phyloP scores from a whole-genome alignment of 2,797 vertebrate genomes.

The Coranthus polyacanthus region DNA sequence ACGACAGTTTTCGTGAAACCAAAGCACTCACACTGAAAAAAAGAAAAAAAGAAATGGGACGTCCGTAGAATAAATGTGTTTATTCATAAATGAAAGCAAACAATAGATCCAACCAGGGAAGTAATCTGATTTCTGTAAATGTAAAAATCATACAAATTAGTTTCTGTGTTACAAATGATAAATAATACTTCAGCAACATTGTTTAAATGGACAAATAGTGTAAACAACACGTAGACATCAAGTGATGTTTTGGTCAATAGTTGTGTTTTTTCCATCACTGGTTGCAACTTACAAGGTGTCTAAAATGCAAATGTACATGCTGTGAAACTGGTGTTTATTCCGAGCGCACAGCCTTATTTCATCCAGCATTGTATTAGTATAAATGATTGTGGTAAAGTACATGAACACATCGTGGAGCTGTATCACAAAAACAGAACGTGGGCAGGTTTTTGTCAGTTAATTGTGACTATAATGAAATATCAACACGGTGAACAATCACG shows the following conservation, averaged over 20 bases:
- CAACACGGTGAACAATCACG: constrained; percentile 42
- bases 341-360: constrained; percentile 38
- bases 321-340: constrained; percentile 46
- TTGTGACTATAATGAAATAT: constrained; percentile 30
- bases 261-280: constrained; percentile 18
- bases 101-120: constrained; percentile 70
- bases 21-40: constrained; percentile 10
- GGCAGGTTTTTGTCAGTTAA: constrained; percentile 48
- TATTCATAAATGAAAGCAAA: constrained; percentile 84
- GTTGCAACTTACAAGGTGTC: constrained; percentile 45
- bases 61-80: constrained; percentile 72
- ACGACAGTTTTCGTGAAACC: constrained; percentile 25
- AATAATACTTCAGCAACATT: constrained; percentile 75
- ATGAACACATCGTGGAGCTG: constrained; percentile 31
- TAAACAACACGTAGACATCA: constrained; percentile 75
- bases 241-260: constrained; percentile 70
- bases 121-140: constrained; percentile 60
- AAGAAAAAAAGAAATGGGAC: constrained; percentile 41
- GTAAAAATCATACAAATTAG: constrained; percentile 84
- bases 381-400: constrained; percentile 32
- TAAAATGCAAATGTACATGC: constrained; percentile 49
- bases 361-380: constrained; percentile 55
- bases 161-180: constrained; percentile 81
- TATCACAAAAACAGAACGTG: constrained; percentile 27
- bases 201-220: constrained; percentile 68